Evolutionary conservation across 1,140 invertebrate species (phyloP).

Genomic region (Trinorchestia longiramus): DNA sequence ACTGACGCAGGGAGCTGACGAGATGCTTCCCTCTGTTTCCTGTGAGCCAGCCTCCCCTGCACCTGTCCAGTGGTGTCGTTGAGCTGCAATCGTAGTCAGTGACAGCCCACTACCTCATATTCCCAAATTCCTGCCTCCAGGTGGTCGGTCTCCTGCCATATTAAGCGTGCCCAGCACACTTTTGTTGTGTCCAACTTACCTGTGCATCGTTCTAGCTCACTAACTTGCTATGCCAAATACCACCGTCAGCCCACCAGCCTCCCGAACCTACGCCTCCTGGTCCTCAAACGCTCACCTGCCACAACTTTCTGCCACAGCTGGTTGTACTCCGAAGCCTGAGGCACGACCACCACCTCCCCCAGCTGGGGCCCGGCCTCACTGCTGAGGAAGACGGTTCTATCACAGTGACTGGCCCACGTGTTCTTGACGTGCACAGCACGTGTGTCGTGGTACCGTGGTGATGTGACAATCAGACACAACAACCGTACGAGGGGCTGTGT

Average conservation of each 20-base stretch:
- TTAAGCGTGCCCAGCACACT: too few relatives aligned
- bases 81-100: too few relatives aligned
- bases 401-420: constrained; percentile 62
- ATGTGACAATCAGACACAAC: constrained; percentile 62
- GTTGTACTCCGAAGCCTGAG: constrained; percentile 57
- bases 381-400: constrained; percentile 60
- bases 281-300: constrained; percentile 56
- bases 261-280: not conserved
- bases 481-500: not conserved
- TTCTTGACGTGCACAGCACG: constrained; percentile 62
- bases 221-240: not conserved
- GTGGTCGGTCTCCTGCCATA: too few relatives aligned
- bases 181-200: too few relatives aligned
- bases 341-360: constrained; percentile 54
- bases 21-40: too few relatives aligned
- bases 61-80: too few relatives aligned
- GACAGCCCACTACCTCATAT: too few relatives aligned
- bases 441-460: constrained; percentile 60
- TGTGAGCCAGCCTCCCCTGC: too few relatives aligned
- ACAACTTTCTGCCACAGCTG: constrained; percentile 64
- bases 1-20: too few relatives aligned
- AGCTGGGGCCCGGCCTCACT: constrained; percentile 48
- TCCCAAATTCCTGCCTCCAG: too few relatives aligned
- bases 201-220: not conserved
- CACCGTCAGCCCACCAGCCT: not conserved